A percentile compares a stretch with the other conserved stretches of the same genome.
These are phyloP conservation scores for Hylaeus volcanicus DNA, from an alignment of 1,140 invertebrate genomes.

Conservation along the genomic window DNA sequence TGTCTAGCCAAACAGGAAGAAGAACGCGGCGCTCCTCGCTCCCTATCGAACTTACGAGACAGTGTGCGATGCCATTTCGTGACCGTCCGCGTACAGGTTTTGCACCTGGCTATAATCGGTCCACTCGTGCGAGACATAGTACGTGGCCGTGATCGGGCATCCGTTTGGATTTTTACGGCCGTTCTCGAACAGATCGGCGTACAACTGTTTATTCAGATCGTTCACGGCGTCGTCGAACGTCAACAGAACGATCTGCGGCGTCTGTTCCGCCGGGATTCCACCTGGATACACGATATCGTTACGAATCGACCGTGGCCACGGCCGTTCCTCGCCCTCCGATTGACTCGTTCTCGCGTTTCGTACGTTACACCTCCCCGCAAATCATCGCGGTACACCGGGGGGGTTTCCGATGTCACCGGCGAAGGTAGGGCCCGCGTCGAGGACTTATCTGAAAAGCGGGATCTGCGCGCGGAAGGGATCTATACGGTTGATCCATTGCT, in stretches of 20 bases:
- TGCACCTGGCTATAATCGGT: slow-evolving; percentile 98
- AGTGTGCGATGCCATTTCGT: slow-evolving; percentile 98
- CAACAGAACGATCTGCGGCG: slow-evolving; percentile 94
- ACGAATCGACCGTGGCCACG: background rate
- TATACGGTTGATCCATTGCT: background rate
- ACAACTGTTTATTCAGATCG: slow-evolving; percentile 95
- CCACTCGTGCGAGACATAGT: slow-evolving; percentile 99
- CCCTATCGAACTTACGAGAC: slow-evolving; percentile 91
- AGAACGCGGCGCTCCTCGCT: too few species aligned
- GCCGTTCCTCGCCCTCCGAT: too few species aligned
- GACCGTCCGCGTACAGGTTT: slow-evolving; percentile 95
- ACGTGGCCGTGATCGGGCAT: slow-evolving; percentile 96
- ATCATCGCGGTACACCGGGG: background rate
- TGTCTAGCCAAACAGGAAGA: background rate
- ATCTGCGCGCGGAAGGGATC: background rate
- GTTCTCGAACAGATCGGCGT: slow-evolving; percentile 93
- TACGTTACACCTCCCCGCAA: background rate
- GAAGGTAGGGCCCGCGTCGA: too few species aligned
- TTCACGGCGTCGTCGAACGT: slow-evolving; percentile 98
- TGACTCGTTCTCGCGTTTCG: background rate
- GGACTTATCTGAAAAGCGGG: background rate
- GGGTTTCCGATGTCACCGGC: background rate
- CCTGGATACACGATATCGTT: slow-evolving; percentile 79
- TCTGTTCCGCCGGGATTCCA: slow-evolving; percentile 88
- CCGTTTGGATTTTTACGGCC: slow-evolving; percentile 96